Evolutionary conservation across 2,113 vertebrate species (phyloP), one percentile per base, ranked within the genome.

Genomic region (Heterocephalus glaber): DNA sequence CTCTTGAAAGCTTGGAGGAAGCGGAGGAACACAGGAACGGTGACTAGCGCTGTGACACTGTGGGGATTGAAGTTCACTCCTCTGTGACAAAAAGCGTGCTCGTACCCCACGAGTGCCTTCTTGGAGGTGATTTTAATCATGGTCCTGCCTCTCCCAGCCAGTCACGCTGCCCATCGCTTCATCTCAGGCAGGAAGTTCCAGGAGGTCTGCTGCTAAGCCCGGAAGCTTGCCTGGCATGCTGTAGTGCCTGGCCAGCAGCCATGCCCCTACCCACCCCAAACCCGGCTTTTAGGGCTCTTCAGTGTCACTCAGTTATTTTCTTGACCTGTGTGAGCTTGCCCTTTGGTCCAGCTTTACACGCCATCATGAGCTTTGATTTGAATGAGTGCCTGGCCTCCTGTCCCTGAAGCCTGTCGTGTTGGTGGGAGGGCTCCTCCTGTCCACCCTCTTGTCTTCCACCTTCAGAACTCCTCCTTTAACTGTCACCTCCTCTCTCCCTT

Each of bases 401-500:
- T 76, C 68, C 28, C 92, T 35, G n/a, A 60, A 49, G 11, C 68
- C 11, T 4, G 38, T 44, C 30, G 6, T 13, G 11, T 8, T 56
- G 76, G 84, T 33, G 83, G 95, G 92, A 86, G 58, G 58, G 12
- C 61, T 19, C 35, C 26, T 16, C 52, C 54, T 2, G 1, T 70
- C 76, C 24, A 66, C 38, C 14, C 35, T 24, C 24, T 89, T 30
- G 0, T 49, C 47, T 58, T 38, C 47, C 26, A 4, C 19, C 19
- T 0, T 58, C 2, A 16, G 38, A 16, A 79, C 70, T 44, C 70
- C 85, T 44, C 20, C 0, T 85, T 80, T 92, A 93, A 95, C 90
- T 7, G 26, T 49, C 20, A 66, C 33, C 94, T 58, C 3, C 20
- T 97, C 49, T 91, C 89, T 97, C 41, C 82, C 60, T 90, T 97